These are phyloP conservation scores for Botia kubotai DNA, from an alignment of 2,797 vertebrate genomes.

Conservation along the genomic window DNA sequence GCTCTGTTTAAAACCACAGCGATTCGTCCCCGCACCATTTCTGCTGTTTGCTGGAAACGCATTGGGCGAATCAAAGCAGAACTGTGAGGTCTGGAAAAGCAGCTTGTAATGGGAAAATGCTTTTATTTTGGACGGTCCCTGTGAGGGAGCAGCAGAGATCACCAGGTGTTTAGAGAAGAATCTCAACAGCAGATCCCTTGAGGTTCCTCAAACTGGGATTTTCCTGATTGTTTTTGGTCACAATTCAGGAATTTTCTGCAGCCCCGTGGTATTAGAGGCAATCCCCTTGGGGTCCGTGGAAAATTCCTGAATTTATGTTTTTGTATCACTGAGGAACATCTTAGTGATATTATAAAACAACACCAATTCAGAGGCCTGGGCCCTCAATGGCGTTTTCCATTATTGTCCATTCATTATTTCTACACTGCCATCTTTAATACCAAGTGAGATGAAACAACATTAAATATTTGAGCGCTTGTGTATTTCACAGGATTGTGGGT, in stretches of 20 bases:
- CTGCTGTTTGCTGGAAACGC: conserved; percentile 3
- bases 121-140: conserved; percentile 70
- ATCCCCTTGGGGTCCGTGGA: not conserved
- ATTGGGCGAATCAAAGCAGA: conserved; percentile 32
- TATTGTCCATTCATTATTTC: too few species aligned
- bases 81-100: not conserved
- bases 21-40: not conserved
- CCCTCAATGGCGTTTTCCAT: not conserved
- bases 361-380: not conserved
- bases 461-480: not conserved
- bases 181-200: conserved; percentile 26
- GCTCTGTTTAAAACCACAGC: conserved; percentile 13
- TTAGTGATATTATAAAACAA: not conserved
- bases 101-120: conserved; percentile 55
- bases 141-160: conserved; percentile 70
- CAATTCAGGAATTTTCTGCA: not conserved
- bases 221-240: not conserved
- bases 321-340: not conserved
- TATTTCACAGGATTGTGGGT: too few species aligned
- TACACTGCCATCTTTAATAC: too few species aligned
- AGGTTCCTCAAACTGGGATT: not conserved
- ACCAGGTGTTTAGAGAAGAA: conserved; percentile 70
- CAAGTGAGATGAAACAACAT: not conserved
- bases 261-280: not conserved
- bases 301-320: not conserved